Base-by-base conservation (phyloP, 2,888 invertebrate genomes). In the Artemia sinica region DNA sequence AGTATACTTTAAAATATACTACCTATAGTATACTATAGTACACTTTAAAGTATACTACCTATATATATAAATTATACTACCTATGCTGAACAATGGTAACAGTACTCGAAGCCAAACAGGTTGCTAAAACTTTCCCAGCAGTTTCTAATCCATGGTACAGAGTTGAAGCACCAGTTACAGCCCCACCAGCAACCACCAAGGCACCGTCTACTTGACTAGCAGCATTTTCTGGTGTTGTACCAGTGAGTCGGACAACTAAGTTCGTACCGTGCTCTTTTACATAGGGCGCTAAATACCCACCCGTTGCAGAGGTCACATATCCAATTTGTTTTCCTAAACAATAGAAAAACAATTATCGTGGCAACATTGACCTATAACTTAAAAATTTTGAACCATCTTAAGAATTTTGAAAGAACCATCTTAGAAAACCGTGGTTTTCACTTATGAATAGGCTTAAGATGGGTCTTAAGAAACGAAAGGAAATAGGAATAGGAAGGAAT, bases 1-100 rank as follows among this genome's bases (percentile, higher is more conserved):
- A n/a, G n/a, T n/a, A n/a, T n/a, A n/a, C n/a, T n/a, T n/a, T n/a
- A n/a, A n/a, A n/a, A n/a, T n/a, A n/a, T n/a, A n/a, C n/a, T n/a
- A n/a, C n/a, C n/a, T n/a, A n/a, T n/a, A n/a, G n/a, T n/a, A n/a
- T n/a, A n/a, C n/a, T n/a, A n/a, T n/a, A n/a, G n/a, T n/a, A n/a
- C n/a, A n/a, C n/a, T n/a, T n/a, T n/a, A n/a, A n/a, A n/a, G n/a
- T n/a, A n/a, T n/a, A n/a, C n/a, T n/a, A n/a, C n/a, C n/a, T n/a
- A n/a, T n/a, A n/a, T n/a, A n/a, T n/a, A n/a, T n/a, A n/a, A n/a
- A n/a, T n/a, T 28, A 28, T 28, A 28, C 28, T 79, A 88, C 87
- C 84, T 87, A 75, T 88, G 84, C 73, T 84, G 80, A 63, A 89
- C 86, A 69, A 88, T 82, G 74, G 83, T 82, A 0, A 88, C 87